phyloP scores from a whole-genome alignment of 2,888 invertebrate species.

The Julus scanicus region DNA sequence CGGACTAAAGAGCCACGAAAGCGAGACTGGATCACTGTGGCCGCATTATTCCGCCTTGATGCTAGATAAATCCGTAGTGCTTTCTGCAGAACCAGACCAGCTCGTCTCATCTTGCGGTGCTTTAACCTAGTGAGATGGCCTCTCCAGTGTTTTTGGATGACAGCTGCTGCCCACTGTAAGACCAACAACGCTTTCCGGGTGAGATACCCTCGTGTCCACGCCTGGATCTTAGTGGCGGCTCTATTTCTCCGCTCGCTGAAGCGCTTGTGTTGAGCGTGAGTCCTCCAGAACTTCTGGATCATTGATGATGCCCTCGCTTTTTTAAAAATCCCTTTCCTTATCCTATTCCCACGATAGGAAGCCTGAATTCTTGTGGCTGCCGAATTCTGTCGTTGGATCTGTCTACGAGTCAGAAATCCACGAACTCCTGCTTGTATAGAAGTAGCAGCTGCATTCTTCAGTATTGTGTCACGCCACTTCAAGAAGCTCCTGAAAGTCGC shows the following conservation, averaged over 20 bases:
- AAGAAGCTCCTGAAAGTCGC: neutral
- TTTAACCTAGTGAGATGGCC: neutral
- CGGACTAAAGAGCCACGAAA: neutral
- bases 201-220: neutral
- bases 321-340: neutral
- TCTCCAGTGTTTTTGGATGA: conserved; percentile 13
- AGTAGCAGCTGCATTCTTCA: neutral
- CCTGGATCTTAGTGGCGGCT: conserved; percentile 15
- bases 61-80: neutral
- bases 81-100: neutral
- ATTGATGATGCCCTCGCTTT: neutral
- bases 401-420: neutral
- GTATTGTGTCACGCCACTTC: neutral
- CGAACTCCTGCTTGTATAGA: neutral
- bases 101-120: neutral
- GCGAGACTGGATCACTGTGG: neutral
- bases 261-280: neutral
- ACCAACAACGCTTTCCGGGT: neutral
- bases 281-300: conserved; percentile 17
- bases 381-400: neutral
- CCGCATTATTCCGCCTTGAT: neutral
- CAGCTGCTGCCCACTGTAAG: conserved; percentile 13
- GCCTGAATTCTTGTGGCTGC: neutral
- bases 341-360: neutral
- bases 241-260: neutral